A percentile compares a stretch with the other conserved stretches of the same genome.
These are phyloP conservation scores for Actinernus sp. DNA, from an alignment of 92 coral and sea anemone species.

Conservation along the genomic window DNA sequence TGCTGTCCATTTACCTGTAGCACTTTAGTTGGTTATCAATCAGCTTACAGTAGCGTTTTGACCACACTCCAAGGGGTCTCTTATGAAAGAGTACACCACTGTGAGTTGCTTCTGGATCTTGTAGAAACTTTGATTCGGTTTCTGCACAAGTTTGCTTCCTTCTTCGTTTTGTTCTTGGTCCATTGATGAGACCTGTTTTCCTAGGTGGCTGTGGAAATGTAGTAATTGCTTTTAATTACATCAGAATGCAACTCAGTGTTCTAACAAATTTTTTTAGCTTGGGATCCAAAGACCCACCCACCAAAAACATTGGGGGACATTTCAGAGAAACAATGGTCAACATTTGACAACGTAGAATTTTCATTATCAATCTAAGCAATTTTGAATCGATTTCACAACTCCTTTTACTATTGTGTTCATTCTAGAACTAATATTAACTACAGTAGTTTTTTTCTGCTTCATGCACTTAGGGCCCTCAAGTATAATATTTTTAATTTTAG, in stretches of 20 bases:
- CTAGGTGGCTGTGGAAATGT: slow-evolving; percentile 1
- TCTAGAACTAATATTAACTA: too few species aligned
- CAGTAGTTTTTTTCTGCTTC: too few species aligned
- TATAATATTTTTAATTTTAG: too few species aligned
- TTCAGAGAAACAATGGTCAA: too few species aligned
- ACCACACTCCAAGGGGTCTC: slow-evolving; percentile 90
- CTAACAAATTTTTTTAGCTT: too few species aligned
- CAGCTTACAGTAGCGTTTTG: slow-evolving; percentile 91
- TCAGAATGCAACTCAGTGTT: not conserved
- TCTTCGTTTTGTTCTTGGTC: slow-evolving; percentile 60
- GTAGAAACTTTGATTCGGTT: slow-evolving; percentile 79
- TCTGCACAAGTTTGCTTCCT: slow-evolving; percentile 79
- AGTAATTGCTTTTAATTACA: not conserved
- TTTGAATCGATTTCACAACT: too few species aligned
- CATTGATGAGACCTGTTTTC: slow-evolving; percentile 14
- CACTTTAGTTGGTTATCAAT: slow-evolving; percentile 73
- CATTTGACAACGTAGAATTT: too few species aligned
- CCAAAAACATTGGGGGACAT: too few species aligned
- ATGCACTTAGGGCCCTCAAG: too few species aligned
- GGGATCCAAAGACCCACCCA: too few species aligned
- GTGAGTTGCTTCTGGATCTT: slow-evolving; percentile 83
- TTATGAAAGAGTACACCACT: slow-evolving; percentile 95
- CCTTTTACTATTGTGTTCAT: too few species aligned
- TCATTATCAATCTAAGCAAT: too few species aligned
- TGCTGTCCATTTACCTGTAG: slow-evolving; percentile 81